These are phyloP conservation scores for Bungarus multicinctus DNA, from an alignment of 2,113 vertebrate genomes.

Conservation along the genomic window DNA sequence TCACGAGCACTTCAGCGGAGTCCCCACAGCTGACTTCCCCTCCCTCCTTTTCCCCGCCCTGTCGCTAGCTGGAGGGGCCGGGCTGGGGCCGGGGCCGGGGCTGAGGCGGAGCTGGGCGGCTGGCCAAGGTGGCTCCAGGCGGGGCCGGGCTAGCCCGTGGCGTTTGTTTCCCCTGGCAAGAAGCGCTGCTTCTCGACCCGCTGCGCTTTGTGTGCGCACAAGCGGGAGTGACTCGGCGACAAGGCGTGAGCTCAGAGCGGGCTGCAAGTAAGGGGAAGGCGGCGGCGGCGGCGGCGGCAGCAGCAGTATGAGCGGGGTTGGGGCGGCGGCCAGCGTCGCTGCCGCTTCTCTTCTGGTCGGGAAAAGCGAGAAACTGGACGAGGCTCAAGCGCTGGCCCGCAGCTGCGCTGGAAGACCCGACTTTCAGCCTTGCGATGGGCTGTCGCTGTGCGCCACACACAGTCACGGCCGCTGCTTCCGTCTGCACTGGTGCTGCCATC, in stretches of 20 bases:
- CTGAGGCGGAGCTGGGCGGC: slow-evolving; percentile 4
- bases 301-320: slow-evolving; percentile 12
- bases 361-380: slow-evolving; percentile 66
- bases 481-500: slow-evolving; percentile 98
- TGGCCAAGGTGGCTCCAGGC: slow-evolving; percentile 7
- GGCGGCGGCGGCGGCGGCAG: slow-evolving; percentile 39
- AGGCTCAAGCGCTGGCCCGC: slow-evolving; percentile 89
- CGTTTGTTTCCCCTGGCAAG: not conserved
- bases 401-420: slow-evolving; percentile 96
- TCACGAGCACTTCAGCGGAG: not conserved
- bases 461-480: slow-evolving; percentile 99
- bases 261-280: slow-evolving; percentile 11
- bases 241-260: not conserved
- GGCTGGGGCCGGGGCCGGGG: not conserved
- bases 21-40: not conserved
- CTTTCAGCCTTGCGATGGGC: slow-evolving; percentile 96
- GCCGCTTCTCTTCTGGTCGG: slow-evolving; percentile 22
- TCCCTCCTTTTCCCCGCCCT: not conserved
- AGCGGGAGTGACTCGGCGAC: slow-evolving; percentile 14
- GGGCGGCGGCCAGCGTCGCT: slow-evolving; percentile 56
- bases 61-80: not conserved
- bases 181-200: slow-evolving; percentile 35
- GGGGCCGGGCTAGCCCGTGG: slow-evolving; percentile 20
- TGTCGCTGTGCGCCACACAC: slow-evolving; percentile 96
- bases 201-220: slow-evolving; percentile 23